Base-by-base conservation (phyloP, 2,797 vertebrate species). In the Glossophaga mutica region DNA sequence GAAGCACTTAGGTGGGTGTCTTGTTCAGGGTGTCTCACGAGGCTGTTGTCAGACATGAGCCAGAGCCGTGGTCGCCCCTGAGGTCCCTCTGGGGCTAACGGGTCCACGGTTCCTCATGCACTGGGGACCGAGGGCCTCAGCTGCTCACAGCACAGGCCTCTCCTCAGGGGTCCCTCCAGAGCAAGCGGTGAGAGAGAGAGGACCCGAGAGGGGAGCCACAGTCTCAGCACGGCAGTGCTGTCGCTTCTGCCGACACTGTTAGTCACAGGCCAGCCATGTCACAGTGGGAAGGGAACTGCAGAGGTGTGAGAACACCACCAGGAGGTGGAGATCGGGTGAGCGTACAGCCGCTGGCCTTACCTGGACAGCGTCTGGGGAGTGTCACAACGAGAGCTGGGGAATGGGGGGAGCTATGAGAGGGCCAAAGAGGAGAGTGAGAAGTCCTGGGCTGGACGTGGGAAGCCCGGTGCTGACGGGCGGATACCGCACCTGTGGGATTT, bases 91-190 rank as follows among this genome's bases (percentile, higher is more conserved):
- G 74, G 50, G 65, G 39, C 37, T 19, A 34, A 39, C 26, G n/a
- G 34, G 9, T 24, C 44, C 37, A 0, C 0, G 3, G n/a, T 8
- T 34, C n/a, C 16, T 67, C 16, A 7, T 7, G 15, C 15, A 67
- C 62, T 18, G 32, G 32, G 32, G 62, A 19, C 32, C 6, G 62
- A 18, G 32, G 65, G 8, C 16, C 32, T 19, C 16, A 29, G 32
- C 4, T 11, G 19, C 34, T 70, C n/a, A 1, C 10, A 15, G 29
- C 26, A 1, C 10, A 11, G 37, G 57, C 21, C 50, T 78, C 22
- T 44, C 71, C 46, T 26, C 21, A 52, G 50, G 24, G 19, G 55
- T 76, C 12, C 29, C n/a, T 76, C 57, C 39, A 11, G 46, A 39
- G 48, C 48, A 37, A 44, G 19, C 9, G 22, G 9, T 18, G 55